Conservation (phyloP, 2,113 vertebrate genomes). For the Solea solea region DNA sequence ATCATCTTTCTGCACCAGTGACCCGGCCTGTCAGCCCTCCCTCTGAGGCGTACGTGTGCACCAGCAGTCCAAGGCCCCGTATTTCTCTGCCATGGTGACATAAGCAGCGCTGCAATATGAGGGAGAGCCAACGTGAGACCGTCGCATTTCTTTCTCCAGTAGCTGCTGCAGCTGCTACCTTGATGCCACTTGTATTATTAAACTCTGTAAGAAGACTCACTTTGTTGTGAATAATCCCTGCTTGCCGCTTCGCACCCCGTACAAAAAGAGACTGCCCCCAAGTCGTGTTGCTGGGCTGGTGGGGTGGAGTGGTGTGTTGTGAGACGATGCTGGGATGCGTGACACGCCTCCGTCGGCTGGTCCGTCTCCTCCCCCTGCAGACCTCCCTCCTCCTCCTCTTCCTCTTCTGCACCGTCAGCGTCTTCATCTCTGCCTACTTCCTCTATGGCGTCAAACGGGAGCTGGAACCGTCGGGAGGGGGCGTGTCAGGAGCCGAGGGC, state of each 20-base stretch:
- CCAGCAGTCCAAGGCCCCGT: slow-evolving; percentile 66
- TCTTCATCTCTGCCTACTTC: slow-evolving; percentile 97
- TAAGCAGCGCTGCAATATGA: slow-evolving; percentile 84
- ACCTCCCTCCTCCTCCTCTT: slow-evolving; percentile 94
- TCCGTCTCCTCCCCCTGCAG: slow-evolving; percentile 95
- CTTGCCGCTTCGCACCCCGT: slow-evolving; percentile 25
- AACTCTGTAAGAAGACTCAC: slow-evolving; percentile 42
- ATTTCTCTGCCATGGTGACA: slow-evolving; percentile 98
- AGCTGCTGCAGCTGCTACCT: slow-evolving; percentile 71
- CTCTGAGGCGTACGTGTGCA: slow-evolving; percentile 61
- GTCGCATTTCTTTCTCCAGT: slow-evolving; percentile 71
- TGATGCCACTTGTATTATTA: slow-evolving; percentile 38
- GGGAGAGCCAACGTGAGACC: slow-evolving; percentile 74
- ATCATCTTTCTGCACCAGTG: slow-evolving; percentile 62
- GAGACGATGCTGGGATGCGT: slow-evolving; percentile 85
- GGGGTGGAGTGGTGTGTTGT: slow-evolving; percentile 64
- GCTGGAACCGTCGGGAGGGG: slow-evolving; percentile 89
- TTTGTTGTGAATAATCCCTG: slow-evolving; percentile 36
- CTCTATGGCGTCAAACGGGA: slow-evolving; percentile 96
- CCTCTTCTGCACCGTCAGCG: slow-evolving; percentile 93
- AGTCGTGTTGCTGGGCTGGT: slow-evolving; percentile 65
- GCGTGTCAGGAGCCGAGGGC: slow-evolving; percentile 82
- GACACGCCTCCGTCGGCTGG: slow-evolving; percentile 88
- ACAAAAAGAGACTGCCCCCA: slow-evolving; percentile 56
- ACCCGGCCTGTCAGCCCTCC: slow-evolving; percentile 68